Evolutionary conservation across 2,113 vertebrate genomes (phyloP).

Genomic region (Neodontobutis hainanensis): DNA sequence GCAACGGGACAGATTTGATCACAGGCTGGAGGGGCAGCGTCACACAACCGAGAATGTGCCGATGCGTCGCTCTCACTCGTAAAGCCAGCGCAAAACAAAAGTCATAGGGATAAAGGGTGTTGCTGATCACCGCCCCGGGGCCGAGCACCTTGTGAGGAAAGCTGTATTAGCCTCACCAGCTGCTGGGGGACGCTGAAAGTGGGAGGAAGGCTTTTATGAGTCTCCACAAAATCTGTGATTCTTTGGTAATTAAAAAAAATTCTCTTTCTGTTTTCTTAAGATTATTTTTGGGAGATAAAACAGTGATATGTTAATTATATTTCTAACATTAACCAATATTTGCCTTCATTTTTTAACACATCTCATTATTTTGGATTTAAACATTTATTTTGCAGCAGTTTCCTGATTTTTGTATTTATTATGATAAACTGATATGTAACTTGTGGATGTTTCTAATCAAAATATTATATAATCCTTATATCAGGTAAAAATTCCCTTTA

Average conservation of each 20-base stretch:
- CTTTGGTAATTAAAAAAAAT: neutral
- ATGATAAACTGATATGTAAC: too few relatives aligned
- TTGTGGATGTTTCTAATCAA: too few relatives aligned
- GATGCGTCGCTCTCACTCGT: slow-evolving; percentile 22
- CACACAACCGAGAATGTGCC: slow-evolving; percentile 39
- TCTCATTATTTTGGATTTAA: too few relatives aligned
- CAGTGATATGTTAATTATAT: too few relatives aligned
- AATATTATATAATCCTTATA: too few relatives aligned
- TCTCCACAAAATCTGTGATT: neutral
- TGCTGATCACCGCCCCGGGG: slow-evolving; percentile 19
- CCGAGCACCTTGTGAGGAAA: slow-evolving; percentile 6
- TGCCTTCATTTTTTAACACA: too few relatives aligned
- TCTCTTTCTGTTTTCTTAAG: neutral
- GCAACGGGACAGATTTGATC: slow-evolving; percentile 47
- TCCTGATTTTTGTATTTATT: too few relatives aligned
- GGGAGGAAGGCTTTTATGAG: neutral
- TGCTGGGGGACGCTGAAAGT: slow-evolving; percentile 16
- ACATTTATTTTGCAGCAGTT: too few relatives aligned
- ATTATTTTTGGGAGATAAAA: too few relatives aligned
- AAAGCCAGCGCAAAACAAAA: slow-evolving; percentile 29
- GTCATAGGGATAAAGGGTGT: slow-evolving; percentile 26
- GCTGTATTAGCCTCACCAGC: slow-evolving; percentile 1
- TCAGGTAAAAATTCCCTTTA: too few relatives aligned
- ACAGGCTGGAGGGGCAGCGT: slow-evolving; percentile 33
- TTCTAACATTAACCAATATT: too few relatives aligned